These are phyloP conservation scores for Brachyistius frenatus DNA, from an alignment of 2,113 vertebrate species.

Conservation along the genomic window DNA sequence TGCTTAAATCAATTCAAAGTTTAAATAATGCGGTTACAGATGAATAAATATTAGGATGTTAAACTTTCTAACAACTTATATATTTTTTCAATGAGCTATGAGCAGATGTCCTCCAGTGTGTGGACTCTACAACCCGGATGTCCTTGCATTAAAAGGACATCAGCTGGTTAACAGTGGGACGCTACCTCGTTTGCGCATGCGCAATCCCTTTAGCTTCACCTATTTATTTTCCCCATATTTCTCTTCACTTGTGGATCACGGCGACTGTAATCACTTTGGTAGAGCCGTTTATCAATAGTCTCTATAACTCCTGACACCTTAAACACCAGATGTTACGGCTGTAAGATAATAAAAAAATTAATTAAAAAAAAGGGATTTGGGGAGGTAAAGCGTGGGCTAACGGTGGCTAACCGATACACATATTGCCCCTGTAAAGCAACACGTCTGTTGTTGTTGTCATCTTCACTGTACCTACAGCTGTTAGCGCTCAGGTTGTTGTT, in stretches of 20 bases:
- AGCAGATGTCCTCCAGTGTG: too few relatives aligned
- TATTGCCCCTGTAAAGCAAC: neutral
- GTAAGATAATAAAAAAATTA: too few relatives aligned
- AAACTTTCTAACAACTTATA: too few relatives aligned
- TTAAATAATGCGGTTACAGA: too few relatives aligned
- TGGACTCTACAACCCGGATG: too few relatives aligned
- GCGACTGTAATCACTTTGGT: neutral
- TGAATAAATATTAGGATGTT: too few relatives aligned
- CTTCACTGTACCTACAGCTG: neutral
- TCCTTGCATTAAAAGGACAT: too few relatives aligned
- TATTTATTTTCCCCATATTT: neutral
- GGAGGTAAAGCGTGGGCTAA: constrained; percentile 2
- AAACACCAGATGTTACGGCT: neutral
- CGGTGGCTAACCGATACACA: too few relatives aligned
- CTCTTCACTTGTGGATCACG: constrained; percentile 10
- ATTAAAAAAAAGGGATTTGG: too few relatives aligned
- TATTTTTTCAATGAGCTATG: too few relatives aligned
- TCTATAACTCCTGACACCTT: neutral
- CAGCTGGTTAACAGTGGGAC: too few relatives aligned
- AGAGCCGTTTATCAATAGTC: neutral
- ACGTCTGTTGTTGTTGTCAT: neutral
- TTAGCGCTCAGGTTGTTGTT: neutral
- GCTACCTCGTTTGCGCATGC: constrained; percentile 22
- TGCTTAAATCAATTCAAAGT: too few relatives aligned
- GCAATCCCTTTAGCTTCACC: neutral